A percentile compares a stretch with the other conserved stretches of the same genome.
Conservation (phyloP, 1,140 invertebrate species). For the Phymorhynchus buccinoides region DNA sequence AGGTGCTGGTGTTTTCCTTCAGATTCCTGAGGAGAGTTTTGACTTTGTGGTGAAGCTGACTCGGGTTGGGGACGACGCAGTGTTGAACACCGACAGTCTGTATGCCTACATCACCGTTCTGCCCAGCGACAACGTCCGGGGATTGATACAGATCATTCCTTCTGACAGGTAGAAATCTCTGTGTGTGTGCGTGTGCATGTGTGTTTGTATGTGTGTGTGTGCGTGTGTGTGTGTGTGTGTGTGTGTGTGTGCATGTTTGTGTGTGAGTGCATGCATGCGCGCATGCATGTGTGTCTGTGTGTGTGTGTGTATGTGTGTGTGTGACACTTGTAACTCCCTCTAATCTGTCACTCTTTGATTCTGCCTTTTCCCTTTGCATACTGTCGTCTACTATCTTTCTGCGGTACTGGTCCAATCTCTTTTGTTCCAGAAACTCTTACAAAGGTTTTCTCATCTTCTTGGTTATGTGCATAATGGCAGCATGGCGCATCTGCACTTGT, state of each 20-base stretch:
- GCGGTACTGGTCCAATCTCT: too few relatives aligned
- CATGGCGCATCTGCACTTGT: too few relatives aligned
- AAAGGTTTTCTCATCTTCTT: too few relatives aligned
- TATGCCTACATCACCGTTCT: conserved; percentile 58
- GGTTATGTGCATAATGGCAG: too few relatives aligned
- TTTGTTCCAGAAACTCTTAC: too few relatives aligned
- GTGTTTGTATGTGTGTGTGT: conserved; percentile 1
- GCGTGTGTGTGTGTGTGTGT: conserved; percentile 11
- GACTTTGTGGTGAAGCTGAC: conserved; percentile 58
- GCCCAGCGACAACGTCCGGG: conserved; percentile 67
- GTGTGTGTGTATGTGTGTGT: conserved; percentile 18
- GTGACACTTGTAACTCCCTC: too few relatives aligned
- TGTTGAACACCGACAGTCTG: conserved; percentile 53
- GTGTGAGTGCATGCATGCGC: not conserved
- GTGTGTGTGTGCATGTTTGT: not conserved
- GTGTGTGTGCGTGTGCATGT: not conserved
- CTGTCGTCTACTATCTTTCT: too few relatives aligned
- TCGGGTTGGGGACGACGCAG: conserved; percentile 54
- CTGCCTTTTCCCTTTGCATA: too few relatives aligned
- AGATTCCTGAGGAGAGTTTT: conserved; percentile 62
- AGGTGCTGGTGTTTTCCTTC: not conserved
- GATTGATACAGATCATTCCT: conserved; percentile 64
- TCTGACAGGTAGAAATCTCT: conserved; percentile 58
- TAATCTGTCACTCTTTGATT: not conserved
- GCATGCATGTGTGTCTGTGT: conserved; percentile 12